phyloP scores from a whole-genome alignment of 2,888 invertebrate species.

The Eupithecia pulchellata region DNA sequence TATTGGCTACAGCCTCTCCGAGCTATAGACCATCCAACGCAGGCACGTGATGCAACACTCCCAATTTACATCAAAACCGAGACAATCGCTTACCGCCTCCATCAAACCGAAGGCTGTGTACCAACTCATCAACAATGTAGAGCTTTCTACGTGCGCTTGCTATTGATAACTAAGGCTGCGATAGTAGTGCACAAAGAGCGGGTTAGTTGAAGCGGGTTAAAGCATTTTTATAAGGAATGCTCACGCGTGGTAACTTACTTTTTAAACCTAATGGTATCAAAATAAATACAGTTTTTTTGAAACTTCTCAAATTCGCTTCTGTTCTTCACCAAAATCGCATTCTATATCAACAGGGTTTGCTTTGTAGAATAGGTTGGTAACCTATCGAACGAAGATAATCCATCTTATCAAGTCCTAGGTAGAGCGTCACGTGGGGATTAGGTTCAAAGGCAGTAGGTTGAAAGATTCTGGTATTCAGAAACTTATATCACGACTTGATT shows the following conservation, averaged over 20 bases:
- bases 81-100: conserved; percentile 13
- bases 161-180: not conserved
- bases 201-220: not conserved
- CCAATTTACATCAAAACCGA: conserved; percentile 20
- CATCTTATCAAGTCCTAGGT: not conserved
- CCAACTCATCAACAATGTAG: conserved; percentile 19
- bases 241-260: no score
- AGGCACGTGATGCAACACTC: not conserved
- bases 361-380: not conserved
- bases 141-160: conserved; percentile 1
- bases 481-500: not conserved
- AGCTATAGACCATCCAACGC: not conserved
- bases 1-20: not conserved
- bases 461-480: not conserved
- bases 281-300: not conserved
- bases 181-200: not conserved
- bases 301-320: not conserved
- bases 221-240: not conserved
- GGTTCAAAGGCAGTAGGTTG: not conserved
- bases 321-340: not conserved
- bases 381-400: not conserved
- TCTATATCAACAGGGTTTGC: not conserved
- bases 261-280: not conserved
- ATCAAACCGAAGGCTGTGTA: conserved; percentile 12
- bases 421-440: not conserved